phyloP scores from a whole-genome alignment of 2,113 vertebrate species.

The Poeciliopsis prolifica region DNA sequence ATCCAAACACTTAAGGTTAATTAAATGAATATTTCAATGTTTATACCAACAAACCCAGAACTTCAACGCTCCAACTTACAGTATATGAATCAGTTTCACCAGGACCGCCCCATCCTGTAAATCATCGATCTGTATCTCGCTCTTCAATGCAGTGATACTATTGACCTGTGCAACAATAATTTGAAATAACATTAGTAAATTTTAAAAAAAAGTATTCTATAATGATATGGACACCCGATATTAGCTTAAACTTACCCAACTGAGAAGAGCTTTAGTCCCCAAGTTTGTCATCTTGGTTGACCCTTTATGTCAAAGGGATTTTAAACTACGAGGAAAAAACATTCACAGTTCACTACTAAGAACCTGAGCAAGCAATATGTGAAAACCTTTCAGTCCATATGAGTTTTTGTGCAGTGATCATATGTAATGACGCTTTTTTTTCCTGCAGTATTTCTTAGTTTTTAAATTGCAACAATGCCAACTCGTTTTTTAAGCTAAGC shows the following conservation, averaged over 20 bases:
- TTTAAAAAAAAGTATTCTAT: neutral
- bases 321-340: conserved; percentile 15
- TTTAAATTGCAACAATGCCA: neutral
- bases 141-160: conserved; percentile 72
- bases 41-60: conserved; percentile 8
- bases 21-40: neutral
- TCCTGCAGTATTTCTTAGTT: neutral
- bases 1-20: too few relatives aligned
- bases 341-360: neutral
- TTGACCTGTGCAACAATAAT: conserved; percentile 78
- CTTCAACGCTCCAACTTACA: conserved; percentile 81
- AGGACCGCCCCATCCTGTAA: conserved; percentile 84
- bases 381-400: neutral
- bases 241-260: conserved; percentile 53
- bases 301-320: conserved; percentile 23
- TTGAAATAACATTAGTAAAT: neutral
- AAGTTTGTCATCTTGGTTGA: conserved; percentile 55
- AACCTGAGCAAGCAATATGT: neutral
- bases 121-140: conserved; percentile 63
- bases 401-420: neutral
- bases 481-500: neutral
- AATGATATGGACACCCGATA: accelerated
- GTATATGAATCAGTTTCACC: conserved; percentile 79
- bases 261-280: conserved; percentile 63
- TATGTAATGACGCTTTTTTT: neutral